Base-by-base conservation (phyloP, 2,797 vertebrate genomes). In the Cyclopterus lumpus region DNA sequence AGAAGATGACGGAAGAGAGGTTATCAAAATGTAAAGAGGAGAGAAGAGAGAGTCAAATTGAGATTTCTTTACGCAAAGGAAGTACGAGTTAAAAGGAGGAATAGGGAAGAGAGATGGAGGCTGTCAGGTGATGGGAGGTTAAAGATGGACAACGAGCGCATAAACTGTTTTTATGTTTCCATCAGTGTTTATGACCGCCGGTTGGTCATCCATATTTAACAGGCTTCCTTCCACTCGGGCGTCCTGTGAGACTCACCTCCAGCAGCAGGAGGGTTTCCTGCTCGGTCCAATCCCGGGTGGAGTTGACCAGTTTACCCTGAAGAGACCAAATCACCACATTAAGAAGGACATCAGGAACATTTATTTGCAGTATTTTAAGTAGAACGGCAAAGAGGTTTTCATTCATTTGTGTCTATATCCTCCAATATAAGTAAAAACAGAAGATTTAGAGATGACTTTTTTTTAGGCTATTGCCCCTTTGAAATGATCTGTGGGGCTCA, bases 261-360 rank as follows among this genome's bases (percentile, higher is more conserved):
- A 99, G 83, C 6, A 99, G 95, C 34, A 99, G 94, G 40, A 99
- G 88, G 0, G 98, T 99, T 91, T 99, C 98, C 85, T 99, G 98
- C 75, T 99, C 98, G 0, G 97, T 98, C 98, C 98, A 99, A 3
- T 99, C 97, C 74, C 98, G 94, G 69, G 95, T 96, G 44, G 96
- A 96, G 72, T 91, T 96, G 8, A 92, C 93, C 0, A 93, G 92
- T 95, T 99, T 99, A 79, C 92, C 97, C 97, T 98, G 62, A 1
- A 5, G 62, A 4, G 2, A 71, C 4, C 32, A 71, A 38, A 69
- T 6, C 4, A 20, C 20, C n/a, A 53, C 18, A 44, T 42, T 2
- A 36, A 34, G 9, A n/a, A 22, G 1, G 20, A 34, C 12, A 30
- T 8, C 3, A 24, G 10, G 11, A 64, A 5, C 4, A 9, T 9